Base-by-base conservation (phyloP, 2,888 invertebrate genomes). In the Baccha elongata region DNA sequence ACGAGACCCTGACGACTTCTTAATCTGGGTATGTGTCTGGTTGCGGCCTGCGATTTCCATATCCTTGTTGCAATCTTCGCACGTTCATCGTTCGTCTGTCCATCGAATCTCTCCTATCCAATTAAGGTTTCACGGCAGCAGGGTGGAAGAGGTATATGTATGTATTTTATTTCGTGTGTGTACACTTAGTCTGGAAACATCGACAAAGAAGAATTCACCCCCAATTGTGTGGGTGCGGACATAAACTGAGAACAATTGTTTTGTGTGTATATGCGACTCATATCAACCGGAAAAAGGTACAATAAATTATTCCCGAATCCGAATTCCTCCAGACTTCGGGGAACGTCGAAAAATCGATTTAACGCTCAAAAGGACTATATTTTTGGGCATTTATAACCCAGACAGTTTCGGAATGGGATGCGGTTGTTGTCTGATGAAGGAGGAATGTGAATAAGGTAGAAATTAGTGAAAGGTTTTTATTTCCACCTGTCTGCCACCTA, bases 241-340 rank as follows among this genome's bases (percentile, higher is more conserved):
- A 3, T 32, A 21, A 17, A 29, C 11, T 62, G 50, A 50, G 53
- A 81, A 76, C 71, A 81, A 81, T 81, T 72, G 81, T 46, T 67
- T 29, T 67, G 50, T 76, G 76, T 81, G 60, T n/a, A n/a, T n/a
- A n/a, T 76, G 58, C 58, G 67, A 67, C 81, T 67, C 81, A 76
- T 67, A 81, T 81, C 81, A 81, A 81, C 81, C 81, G 71, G 81
- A 76, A 81, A 80, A 81, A 75, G 80, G 81, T 81, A 81, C 81
- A 71, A 81, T 81, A 81, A 81, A 81, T 81, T 81, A 81, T 76
- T 76, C 67, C 76, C 62, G 65, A 71, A 76, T 76, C 65, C 81
- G 69, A 32, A 80, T 68, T 58, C 58, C 55, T 55, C 42, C 75
- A 81, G 81, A 67, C 71, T 40, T 35, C 29, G 60, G 60, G 42